Percentiles rank a stretch among this genome's conserved stretches.
Evolutionary conservation across 1,140 invertebrate genomes (phyloP).

Genomic region (Macrobrachium nipponense): DNA sequence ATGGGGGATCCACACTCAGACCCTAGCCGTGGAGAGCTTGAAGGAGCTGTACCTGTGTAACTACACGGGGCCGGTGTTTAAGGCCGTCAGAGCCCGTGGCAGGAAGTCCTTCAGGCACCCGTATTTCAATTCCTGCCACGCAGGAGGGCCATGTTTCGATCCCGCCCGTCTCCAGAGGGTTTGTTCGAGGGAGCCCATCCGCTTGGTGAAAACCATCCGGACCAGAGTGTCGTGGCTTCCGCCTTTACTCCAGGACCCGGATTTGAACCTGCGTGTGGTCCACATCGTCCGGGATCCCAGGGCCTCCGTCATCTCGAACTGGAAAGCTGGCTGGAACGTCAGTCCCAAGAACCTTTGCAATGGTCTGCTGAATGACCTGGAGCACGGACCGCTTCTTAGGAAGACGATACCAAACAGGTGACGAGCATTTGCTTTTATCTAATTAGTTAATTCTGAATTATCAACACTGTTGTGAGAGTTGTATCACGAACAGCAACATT

Average conservation of each 20-base stretch:
- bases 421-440: too few species aligned
- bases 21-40: neutral
- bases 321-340: neutral
- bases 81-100: neutral
- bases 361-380: neutral
- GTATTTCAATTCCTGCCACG: neutral
- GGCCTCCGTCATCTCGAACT: conserved; percentile 1
- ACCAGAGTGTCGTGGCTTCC: neutral
- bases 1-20: neutral
- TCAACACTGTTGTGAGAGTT: too few species aligned
- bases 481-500: too few species aligned
- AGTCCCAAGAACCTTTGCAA: neutral
- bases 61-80: neutral
- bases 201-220: conserved; percentile 14
- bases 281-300: conserved; percentile 20
- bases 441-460: too few species aligned
- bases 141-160: neutral
- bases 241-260: conserved; percentile 3
- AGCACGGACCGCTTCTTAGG: neutral
- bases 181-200: neutral
- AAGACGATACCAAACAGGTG: neutral
- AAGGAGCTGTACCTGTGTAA: conserved; percentile 1
- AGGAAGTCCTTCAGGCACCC: neutral
- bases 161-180: neutral
- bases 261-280: neutral